phyloP scores from a whole-genome alignment of 2,888 invertebrate species.

The Lottia gigantea region DNA sequence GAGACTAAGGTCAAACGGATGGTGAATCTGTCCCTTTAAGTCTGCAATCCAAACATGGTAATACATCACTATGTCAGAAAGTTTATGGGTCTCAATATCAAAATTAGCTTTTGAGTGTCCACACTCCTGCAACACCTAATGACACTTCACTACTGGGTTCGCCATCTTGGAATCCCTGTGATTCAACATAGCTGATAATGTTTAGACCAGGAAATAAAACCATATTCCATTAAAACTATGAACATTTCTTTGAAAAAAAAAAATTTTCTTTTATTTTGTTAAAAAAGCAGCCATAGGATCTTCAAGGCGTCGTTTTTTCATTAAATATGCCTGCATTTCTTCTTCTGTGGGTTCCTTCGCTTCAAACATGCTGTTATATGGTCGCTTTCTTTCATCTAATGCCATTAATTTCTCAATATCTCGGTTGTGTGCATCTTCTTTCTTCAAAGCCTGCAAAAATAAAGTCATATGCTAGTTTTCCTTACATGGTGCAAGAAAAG shows the following conservation, averaged over 20 bases:
- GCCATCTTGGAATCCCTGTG: too few relatives aligned
- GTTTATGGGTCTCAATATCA: too few relatives aligned
- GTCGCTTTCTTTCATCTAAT: conserved; percentile 88
- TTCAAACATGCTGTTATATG: conserved; percentile 83
- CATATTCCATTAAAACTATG: too few relatives aligned
- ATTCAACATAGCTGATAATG: background rate
- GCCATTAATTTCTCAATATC: conserved; percentile 77
- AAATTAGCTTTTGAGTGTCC: too few relatives aligned
- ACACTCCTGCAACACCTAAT: too few relatives aligned
- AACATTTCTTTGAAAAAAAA: too few relatives aligned
- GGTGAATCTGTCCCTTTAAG: too few relatives aligned
- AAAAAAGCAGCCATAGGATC: conserved; percentile 83
- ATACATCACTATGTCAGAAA: too few relatives aligned
- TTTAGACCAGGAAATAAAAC: background rate
- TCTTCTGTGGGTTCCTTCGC: conserved; percentile 88
- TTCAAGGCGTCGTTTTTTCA: conserved; percentile 77
- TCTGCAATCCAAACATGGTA: too few relatives aligned
- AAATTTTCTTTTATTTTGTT: conserved; percentile 16
- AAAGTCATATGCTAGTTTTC: background rate
- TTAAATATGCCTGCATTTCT: conserved; percentile 92
- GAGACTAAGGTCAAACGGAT: too few relatives aligned
- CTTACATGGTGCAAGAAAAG: too few relatives aligned
- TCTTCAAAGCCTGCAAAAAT: conserved; percentile 55
- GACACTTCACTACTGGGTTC: too few relatives aligned
- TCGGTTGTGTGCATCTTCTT: conserved; percentile 58